Base-by-base conservation (phyloP, 2,113 vertebrate species). In the Melozone crissalis region DNA sequence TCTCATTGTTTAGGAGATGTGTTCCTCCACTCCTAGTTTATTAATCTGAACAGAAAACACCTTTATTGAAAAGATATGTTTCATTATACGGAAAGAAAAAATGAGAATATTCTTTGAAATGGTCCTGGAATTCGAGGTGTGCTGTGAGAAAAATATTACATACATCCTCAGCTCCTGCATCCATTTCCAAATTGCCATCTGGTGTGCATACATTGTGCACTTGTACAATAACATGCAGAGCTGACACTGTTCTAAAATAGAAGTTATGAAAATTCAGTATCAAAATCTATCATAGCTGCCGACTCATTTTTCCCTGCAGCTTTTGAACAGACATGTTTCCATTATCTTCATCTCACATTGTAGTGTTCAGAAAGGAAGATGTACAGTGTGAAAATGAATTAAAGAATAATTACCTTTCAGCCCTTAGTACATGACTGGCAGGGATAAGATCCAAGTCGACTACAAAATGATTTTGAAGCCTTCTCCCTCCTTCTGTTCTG, bases 221-320 rank as follows among this genome's bases (percentile, higher is more conserved):
- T 74, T n/a, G 43, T 71, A 81, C 68, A 91, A 84, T 49, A 89
- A 66, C 51, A 81, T 23, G 59, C 35, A 41, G 20, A 67, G 59
- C 43, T 87, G 67, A 80, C 76, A 77, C 71, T 95, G 46, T 31
- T 87, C 94, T 66, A 77, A 81, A 89, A 90, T 84, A 55, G 11
- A 85, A 89, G 7, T 81, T 88, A 65, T 27, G 68, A 47, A 71
- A 78, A 23, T 28, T 62, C 61, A 92, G 57, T 66, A n/a, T n/a
- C n/a, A 52, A 94, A 91, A 80, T 52, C 22, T 14, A 74, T 93
- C 47, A 49, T 5, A 78, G 62, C 27, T 82, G 89, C 84, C 13
- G 11, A 80, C 16, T 79, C 26, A 15, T 87, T 95, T 87, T 93
- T 58, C 74, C 44, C 78, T 83, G 16, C 52, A 90, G 39, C 30